Conservation (phyloP, 92 coral and sea anemone genomes). For the Ricordea florida region DNA sequence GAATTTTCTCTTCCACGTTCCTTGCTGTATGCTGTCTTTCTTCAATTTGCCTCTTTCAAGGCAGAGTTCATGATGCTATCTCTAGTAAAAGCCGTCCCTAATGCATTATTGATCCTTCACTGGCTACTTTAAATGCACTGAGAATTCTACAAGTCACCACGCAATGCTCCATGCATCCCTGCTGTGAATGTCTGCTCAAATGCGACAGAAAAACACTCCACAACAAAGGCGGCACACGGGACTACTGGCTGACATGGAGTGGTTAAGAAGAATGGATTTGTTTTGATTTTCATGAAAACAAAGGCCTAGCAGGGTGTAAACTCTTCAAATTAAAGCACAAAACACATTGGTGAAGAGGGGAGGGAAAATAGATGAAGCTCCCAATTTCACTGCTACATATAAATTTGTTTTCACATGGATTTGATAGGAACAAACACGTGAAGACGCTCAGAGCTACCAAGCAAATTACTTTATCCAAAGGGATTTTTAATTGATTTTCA, state of each 20-base stretch:
- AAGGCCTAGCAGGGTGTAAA: slow-evolving; percentile 7
- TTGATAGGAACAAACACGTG: no score
- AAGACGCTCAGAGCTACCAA: no score
- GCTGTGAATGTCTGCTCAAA: slow-evolving; percentile 5
- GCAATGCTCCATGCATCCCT: not conserved
- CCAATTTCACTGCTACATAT: not conserved
- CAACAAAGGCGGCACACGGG: not conserved
- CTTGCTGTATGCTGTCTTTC: no score
- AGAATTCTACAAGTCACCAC: not conserved
- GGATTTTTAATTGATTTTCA: no score
- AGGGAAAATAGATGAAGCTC: not conserved
- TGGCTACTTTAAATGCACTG: slow-evolving; percentile 11
- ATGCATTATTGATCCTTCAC: slow-evolving; percentile 26
- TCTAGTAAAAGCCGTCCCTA: not conserved
- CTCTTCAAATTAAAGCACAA: not conserved
- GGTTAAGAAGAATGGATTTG: slow-evolving; percentile 1
- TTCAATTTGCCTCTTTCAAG: not conserved
- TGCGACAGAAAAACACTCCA: slow-evolving; percentile 2
- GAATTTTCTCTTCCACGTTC: no score
- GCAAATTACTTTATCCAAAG: no score
- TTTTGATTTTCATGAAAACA: slow-evolving; percentile 11
- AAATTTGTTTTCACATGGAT: not conserved
- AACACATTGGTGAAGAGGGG: not conserved
- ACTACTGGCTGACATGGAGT: not conserved
- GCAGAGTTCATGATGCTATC: slow-evolving; percentile 2